Percentiles rank a stretch among this genome's conserved stretches.
phyloP scores from a whole-genome alignment of 2,797 vertebrate genomes.

The Loriculus beryllinus region DNA sequence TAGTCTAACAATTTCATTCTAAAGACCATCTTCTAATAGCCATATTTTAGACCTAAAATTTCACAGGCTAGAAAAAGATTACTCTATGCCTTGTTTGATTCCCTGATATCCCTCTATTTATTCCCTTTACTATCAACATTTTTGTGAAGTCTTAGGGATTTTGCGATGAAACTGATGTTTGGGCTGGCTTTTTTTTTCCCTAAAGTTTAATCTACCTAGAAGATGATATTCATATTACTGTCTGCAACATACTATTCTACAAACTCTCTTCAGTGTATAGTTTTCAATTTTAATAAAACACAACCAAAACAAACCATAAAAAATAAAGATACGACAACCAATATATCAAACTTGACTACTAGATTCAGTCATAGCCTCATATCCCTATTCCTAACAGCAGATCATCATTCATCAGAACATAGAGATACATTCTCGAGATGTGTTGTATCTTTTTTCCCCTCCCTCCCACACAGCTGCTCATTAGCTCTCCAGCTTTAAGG shows the following conservation, averaged over 20 bases:
- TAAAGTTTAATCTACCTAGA: background rate
- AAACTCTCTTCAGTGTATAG: background rate
- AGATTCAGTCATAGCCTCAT: background rate
- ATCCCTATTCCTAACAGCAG: background rate
- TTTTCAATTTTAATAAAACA: background rate
- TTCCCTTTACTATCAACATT: background rate
- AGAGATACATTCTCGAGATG: background rate
- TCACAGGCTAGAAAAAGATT: background rate
- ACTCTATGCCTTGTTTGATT: background rate
- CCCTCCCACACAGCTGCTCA: background rate
- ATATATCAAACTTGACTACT: background rate
- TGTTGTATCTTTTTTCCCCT: background rate
- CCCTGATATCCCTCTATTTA: background rate
- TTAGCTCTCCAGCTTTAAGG: background rate
- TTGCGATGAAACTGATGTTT: background rate
- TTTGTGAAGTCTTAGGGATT: background rate
- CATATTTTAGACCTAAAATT: background rate
- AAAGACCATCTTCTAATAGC: background rate
- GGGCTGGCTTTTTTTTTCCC: rapidly evolving
- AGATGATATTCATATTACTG: background rate
- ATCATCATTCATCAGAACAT: background rate
- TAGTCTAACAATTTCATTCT: background rate
- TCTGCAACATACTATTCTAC: background rate
- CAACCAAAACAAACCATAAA: background rate
- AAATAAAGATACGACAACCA: background rate